Percentiles rank a stretch among this genome's conserved stretches.
phyloP scores from a whole-genome alignment of 2,797 vertebrate species.

The Myotis pilosus region DNA sequence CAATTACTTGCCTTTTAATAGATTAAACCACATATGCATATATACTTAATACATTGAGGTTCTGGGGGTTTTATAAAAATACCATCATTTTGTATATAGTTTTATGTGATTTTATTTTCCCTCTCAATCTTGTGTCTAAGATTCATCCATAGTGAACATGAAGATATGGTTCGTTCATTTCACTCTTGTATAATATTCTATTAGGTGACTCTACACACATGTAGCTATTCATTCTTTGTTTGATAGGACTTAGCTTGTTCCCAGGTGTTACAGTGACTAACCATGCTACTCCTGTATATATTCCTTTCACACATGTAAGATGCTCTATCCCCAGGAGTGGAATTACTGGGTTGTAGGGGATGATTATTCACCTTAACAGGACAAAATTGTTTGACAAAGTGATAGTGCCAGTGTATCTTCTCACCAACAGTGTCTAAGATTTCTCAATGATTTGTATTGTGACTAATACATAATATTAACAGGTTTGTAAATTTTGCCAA shows the following conservation, averaged over 20 bases:
- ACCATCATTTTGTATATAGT: not conserved
- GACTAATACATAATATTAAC: not conserved
- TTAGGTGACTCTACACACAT: not conserved
- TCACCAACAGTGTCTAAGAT: not conserved
- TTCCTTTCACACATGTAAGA: not conserved
- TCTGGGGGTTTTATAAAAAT: not conserved
- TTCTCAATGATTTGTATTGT: not conserved
- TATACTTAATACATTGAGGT: not conserved
- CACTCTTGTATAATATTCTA: not conserved
- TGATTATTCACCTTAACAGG: not conserved
- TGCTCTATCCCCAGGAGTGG: not conserved
- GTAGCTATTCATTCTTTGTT: not conserved
- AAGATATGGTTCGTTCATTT: not conserved
- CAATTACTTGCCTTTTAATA: not conserved
- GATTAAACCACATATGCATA: not conserved
- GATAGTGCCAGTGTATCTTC: not conserved
- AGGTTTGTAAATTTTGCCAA: conserved; percentile 14
- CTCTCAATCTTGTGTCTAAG: not conserved
- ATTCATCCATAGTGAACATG: not conserved
- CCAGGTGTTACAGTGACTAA: not conserved
- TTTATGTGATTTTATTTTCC: not conserved
- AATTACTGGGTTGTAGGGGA: not conserved
- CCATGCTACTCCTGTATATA: not conserved
- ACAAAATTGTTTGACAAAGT: conserved; percentile 5
- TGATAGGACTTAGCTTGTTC: not conserved